phyloP scores from a whole-genome alignment of 2,888 invertebrate genomes.

The Ennomos erosarius region DNA sequence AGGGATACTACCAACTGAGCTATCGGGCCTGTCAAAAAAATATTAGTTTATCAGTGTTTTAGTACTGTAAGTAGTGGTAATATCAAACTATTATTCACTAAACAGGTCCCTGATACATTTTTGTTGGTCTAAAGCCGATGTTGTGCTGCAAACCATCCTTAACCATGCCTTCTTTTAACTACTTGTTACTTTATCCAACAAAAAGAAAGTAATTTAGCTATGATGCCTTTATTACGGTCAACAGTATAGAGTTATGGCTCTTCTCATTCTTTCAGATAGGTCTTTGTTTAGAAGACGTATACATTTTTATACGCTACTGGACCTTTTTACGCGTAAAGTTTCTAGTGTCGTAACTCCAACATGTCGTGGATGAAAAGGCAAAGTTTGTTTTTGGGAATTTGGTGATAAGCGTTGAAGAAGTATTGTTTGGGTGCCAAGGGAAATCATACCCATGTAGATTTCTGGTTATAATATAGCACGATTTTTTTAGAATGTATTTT shows the following conservation, averaged over 20 bases:
- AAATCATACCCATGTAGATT: constrained; percentile 5
- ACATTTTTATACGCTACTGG: constrained; percentile 39
- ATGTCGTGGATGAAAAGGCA: constrained; percentile 33
- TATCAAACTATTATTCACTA: too few relatives aligned
- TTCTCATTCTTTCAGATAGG: constrained; percentile 57
- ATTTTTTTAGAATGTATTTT: too few relatives aligned
- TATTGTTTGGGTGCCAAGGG: constrained; percentile 17
- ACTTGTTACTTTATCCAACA: constrained; percentile 57
- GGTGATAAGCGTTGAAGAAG: constrained; percentile 20
- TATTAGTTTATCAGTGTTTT: too few relatives aligned
- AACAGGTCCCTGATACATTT: too few relatives aligned
- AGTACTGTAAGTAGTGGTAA: too few relatives aligned
- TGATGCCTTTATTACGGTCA: constrained; percentile 64
- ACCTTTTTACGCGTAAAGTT: constrained; percentile 42
- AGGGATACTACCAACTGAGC: too few relatives aligned
- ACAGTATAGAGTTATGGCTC: constrained; percentile 62
- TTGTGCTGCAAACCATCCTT: too few relatives aligned
- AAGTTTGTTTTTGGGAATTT: constrained; percentile 26
- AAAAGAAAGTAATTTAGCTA: constrained; percentile 65
- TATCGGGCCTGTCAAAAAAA: too few relatives aligned
- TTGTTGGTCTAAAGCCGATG: too few relatives aligned
- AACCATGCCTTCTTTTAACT: constrained; percentile 25
- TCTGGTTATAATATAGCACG: too few relatives aligned
- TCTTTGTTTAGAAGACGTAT: constrained; percentile 54
- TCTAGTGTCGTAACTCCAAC: constrained; percentile 43